Percentiles rank a stretch among this genome's conserved stretches.
Conservation (phyloP, 2,888 invertebrate species). For the Epistrophe eligans region DNA sequence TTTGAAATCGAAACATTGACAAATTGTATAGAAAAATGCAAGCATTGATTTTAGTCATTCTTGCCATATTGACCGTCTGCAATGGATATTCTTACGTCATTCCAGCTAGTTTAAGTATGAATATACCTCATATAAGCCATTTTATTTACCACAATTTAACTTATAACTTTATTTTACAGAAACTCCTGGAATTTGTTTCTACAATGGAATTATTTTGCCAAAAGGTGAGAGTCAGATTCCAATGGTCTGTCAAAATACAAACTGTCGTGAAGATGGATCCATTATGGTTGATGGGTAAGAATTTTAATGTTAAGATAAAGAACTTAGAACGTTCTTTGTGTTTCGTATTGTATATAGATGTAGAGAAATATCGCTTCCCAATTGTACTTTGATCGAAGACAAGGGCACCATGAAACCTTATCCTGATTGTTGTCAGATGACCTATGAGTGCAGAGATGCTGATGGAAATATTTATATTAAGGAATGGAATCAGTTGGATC, state of each 20-base stretch:
- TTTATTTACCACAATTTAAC: not conserved
- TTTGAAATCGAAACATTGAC: not conserved
- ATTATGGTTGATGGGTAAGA: conserved; percentile 78
- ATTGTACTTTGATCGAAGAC: conserved; percentile 75
- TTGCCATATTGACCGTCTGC: conserved; percentile 24
- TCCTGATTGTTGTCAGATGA: conserved; percentile 78
- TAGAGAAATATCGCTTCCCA: conserved; percentile 74
- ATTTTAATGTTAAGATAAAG: not conserved
- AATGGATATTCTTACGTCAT: conserved; percentile 59
- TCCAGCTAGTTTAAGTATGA: conserved; percentile 43
- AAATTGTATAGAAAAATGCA: conserved; percentile 32
- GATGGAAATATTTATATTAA: conserved; percentile 61
- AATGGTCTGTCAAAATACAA: conserved; percentile 77
- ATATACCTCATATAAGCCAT: no score
- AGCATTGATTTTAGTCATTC: conserved; percentile 7
- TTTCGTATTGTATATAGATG: conserved; percentile 64
- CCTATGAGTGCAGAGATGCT: conserved; percentile 74
- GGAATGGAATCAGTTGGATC: conserved; percentile 52
- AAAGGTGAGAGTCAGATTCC: conserved; percentile 77
- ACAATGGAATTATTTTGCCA: conserved; percentile 76
- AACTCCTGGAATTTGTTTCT: conserved; percentile 77
- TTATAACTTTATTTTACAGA: conserved; percentile 8
- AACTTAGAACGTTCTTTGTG: not conserved
- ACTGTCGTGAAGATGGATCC: conserved; percentile 78
- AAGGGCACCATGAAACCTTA: conserved; percentile 75